Evolutionary conservation across 2,113 vertebrate genomes (phyloP), one percentile per base, ranked within the genome.

Genomic region (Arothron firmamentum): DNA sequence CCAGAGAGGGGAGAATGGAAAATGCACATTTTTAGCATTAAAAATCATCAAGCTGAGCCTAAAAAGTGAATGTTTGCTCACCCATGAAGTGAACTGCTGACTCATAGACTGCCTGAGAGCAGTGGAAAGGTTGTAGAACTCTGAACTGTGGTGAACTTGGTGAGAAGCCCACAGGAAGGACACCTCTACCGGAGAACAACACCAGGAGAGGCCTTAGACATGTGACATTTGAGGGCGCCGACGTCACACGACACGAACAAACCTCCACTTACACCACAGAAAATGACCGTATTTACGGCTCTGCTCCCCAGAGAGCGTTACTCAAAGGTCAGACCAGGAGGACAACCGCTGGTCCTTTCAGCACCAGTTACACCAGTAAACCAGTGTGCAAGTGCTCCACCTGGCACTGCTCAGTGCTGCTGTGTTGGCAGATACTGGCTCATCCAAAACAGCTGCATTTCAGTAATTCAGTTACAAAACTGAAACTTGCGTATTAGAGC

Each of bases 111-210:
- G 95, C 57, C 96, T 91, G 68, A 98, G 86, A 7, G 94, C 96
- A 12, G 93, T 96, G 77, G 90, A 88, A 61, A 99, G 88, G 81
- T 98, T 98, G 88, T 94, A 98, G 76, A 92, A 90, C 87, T 98
- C 96, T 54, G 95, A 98, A 73, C 95, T 96, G 74, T 98, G 95
- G 79, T 97, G 95, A 49, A 91, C 83, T 87, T 98, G 96, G 84
- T 99, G 95, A 2, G 87, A 90, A n/a, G 94, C 94, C 96, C 97
- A 98, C 15, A 98, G 65, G 70, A 98, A 64, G 80, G 95, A 91
- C 80, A 98, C 88, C 88, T 99, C 96, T 97, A 92, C 38, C 73
- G 53, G 41, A 45, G 9, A 51, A 5, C 25, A 21, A 59, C 45
- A 60, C 34, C n/a, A 66, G 25, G 67, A 54, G 0, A 55, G 6